Evolutionary conservation across 2,888 invertebrate species (phyloP), one percentile per base, ranked within the genome.

Genomic region (Lordiphosa andalusiaca): DNA sequence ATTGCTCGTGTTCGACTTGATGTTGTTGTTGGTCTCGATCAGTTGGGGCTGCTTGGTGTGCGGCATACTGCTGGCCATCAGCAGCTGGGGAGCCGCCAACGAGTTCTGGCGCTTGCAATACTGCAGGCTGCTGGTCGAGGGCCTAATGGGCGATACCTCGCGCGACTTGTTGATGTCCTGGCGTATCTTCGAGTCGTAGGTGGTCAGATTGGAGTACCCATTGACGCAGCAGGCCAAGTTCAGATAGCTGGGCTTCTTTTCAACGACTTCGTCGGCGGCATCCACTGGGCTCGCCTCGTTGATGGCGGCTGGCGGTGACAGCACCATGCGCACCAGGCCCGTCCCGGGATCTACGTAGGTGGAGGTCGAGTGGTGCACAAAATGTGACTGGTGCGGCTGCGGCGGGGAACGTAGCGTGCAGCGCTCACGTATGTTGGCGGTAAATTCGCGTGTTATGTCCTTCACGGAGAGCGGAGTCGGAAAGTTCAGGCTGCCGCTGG

Each of bases 211-310:
- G 4, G 95, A 95, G 88, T 97, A 97, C 3, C 97, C 97, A 90
- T 95, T 96, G 50, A 97, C 95, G 16, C 96, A 96, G 88, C 96
- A 96, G 49, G 97, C 96, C 64, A 97, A 90, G 82, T 95, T 95
- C 54, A 97, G 90, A 88, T 97, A 97, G 56, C 96, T 96, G 0
- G 97, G 97, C 86, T 95, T 94, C 87, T 95, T 95, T 12, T 91
- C 90, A 7, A 71, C 25, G 52, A 51, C 38, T 4, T 76, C 83
- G 7, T 75, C 71, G 38, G 56, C 56, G 12, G 76, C 71, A 49
- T 69, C 83, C 36, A 75, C 83, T 13, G 71, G 75, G 57, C 70
- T 77, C 54, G 70, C 44, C 44, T 33, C 33, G 30, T 33, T 16
- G 44, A 44, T 33, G 33, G 44, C 33, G 44, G 33, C 44, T 9